Base-by-base conservation (phyloP, 2,113 vertebrate genomes). In the Falcunculus frontatus region DNA sequence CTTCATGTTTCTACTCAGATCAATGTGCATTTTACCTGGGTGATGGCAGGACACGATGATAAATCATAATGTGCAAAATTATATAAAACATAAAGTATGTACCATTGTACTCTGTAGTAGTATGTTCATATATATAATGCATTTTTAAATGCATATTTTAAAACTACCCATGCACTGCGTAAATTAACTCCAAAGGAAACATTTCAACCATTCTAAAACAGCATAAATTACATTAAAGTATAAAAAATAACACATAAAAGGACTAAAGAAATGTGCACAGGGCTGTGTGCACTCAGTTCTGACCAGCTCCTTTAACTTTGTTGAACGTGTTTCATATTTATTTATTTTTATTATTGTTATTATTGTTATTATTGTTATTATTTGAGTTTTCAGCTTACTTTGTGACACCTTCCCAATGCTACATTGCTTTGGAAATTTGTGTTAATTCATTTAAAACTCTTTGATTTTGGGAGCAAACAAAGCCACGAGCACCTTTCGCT, bases 401-500 rank as follows among this genome's bases (percentile, higher is more conserved):
- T 92, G 59, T 79, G 74, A 67, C 92, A 90, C 94, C 74, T 80
- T 80, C 94, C 15, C 46, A 83, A 73, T 84, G 41, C 59, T 76
- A 47, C 84, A 27, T 89, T 96, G 91, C 88, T 95, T 95, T 93
- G 70, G 35, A 35, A 88, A 86, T 37, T 72, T 93, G 32, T 57
- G 68, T 96, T 93, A 65, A 94, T 94, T 75, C 49, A 65, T 96
- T 96, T 96, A 46, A 83, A 92, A 2, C 10, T 6, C 42, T 69
- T 83, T 70, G 64, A 75, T 96, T 95, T 94, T 82, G 59, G 49
- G 91, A 65, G 72, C 59, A 84, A 73, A 41, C 39, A 46, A 80
- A 96, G 87, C 77, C 97, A 78, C 73, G 32, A 30, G 22, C 52
- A 73, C 60, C 78, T 95, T 75, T 80, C 9, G 44, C 93, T 97